Conservation (phyloP, 2,113 vertebrate genomes). For the Melanocharis versteri region DNA sequence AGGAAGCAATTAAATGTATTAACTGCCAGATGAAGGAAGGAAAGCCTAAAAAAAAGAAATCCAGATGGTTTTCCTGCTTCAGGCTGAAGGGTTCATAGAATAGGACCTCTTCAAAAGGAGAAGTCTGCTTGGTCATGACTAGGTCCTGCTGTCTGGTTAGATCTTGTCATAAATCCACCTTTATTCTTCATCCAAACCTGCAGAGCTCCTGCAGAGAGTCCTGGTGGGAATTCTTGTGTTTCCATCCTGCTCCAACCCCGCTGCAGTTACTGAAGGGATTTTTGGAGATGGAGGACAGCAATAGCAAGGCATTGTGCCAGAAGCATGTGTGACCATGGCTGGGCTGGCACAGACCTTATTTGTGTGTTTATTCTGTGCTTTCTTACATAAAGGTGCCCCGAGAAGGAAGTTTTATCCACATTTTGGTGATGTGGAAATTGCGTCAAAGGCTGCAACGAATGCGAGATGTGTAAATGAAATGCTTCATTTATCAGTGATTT, state of each 20-base stretch:
- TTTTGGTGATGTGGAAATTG: not conserved
- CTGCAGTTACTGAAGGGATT: not conserved
- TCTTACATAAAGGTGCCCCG: not conserved
- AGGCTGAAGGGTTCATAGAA: not conserved
- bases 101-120: not conserved
- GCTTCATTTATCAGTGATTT: not conserved
- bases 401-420: not conserved
- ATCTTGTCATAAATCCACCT: not conserved
- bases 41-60: not conserved
- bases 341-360: not conserved
- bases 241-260: not conserved
- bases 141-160: not conserved
- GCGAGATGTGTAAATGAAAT: not conserved
- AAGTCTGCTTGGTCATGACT: not conserved
- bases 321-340: not conserved
- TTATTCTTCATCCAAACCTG: not conserved
- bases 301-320: not conserved
- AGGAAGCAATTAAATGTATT: slow-evolving; percentile 11
- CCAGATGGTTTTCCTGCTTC: not conserved
- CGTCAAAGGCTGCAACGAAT: not conserved
- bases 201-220: not conserved
- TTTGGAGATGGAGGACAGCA: not conserved
- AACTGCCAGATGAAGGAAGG: not conserved
- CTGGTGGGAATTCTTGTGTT: not conserved
- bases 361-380: not conserved